Evolutionary conservation across 2,113 vertebrate species (phyloP).

Genomic region (Motacilla alba): DNA sequence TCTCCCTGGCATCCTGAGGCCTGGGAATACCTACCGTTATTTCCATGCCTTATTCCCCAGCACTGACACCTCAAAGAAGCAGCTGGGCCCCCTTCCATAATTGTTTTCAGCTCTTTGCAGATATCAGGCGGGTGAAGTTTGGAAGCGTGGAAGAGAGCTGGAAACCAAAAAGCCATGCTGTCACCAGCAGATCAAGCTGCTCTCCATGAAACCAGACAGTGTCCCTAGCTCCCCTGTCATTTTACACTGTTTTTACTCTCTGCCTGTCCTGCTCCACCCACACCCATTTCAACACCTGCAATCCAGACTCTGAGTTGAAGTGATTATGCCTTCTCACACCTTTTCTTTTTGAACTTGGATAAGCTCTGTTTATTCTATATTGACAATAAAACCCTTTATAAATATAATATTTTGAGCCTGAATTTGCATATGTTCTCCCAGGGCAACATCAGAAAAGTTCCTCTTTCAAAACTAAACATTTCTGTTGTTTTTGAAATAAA

Average conservation of each 20-base stretch:
- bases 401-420: background rate
- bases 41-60: background rate
- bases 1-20: no score
- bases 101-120: background rate
- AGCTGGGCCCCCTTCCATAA: background rate
- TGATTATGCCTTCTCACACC: background rate
- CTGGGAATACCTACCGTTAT: background rate
- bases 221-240: background rate
- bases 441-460: background rate
- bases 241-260: background rate
- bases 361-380: background rate
- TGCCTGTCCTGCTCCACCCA: background rate
- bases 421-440: background rate
- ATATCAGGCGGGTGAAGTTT: background rate
- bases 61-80: background rate
- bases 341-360: background rate
- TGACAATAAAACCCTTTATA: background rate
- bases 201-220: background rate
- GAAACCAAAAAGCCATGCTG: background rate
- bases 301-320: background rate
- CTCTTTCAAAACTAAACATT: background rate
- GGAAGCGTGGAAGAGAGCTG: background rate
- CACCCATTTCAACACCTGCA: background rate
- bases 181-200: background rate
- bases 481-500: background rate